Percentiles rank a stretch among this genome's conserved stretches.
Evolutionary conservation across 2,888 invertebrate genomes (phyloP).

Genomic region (Parascotia fuliginaria): DNA sequence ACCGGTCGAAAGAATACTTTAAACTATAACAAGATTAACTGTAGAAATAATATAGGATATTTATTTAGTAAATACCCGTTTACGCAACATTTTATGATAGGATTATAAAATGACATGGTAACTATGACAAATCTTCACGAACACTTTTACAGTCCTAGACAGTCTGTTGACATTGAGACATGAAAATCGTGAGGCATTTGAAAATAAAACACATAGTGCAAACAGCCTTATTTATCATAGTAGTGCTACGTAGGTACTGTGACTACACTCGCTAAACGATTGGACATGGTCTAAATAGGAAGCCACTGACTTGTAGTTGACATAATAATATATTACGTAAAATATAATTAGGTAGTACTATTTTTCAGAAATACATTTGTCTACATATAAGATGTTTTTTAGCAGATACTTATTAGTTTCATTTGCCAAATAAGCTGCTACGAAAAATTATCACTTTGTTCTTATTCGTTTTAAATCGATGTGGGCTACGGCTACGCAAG

Average conservation of each 20-base stretch:
- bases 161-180: constrained; percentile 62
- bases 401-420: too few relatives aligned
- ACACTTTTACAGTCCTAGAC: constrained; percentile 12
- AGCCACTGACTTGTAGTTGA: constrained; percentile 15
- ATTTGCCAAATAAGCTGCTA: too few relatives aligned
- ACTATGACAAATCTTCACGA: constrained; percentile 7
- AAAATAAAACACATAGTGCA: constrained; percentile 46
- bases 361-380: too few relatives aligned
- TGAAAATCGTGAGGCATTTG: constrained; percentile 57
- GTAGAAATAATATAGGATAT: background rate
- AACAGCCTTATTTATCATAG: constrained; percentile 40
- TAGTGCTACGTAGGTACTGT: constrained; percentile 23
- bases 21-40: background rate
- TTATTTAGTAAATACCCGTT: background rate
- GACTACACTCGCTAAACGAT: constrained; percentile 41
- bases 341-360: too few relatives aligned
- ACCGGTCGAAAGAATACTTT: background rate
- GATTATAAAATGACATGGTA: background rate
- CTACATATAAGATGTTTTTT: too few relatives aligned
- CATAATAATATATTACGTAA: background rate
- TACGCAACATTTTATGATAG: background rate
- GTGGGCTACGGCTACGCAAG: too few relatives aligned
- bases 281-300: constrained; percentile 34
- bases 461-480: too few relatives aligned
- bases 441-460: too few relatives aligned